Conservation (phyloP, 1,140 invertebrate genomes). For the Andrena cerasifolii region DNA sequence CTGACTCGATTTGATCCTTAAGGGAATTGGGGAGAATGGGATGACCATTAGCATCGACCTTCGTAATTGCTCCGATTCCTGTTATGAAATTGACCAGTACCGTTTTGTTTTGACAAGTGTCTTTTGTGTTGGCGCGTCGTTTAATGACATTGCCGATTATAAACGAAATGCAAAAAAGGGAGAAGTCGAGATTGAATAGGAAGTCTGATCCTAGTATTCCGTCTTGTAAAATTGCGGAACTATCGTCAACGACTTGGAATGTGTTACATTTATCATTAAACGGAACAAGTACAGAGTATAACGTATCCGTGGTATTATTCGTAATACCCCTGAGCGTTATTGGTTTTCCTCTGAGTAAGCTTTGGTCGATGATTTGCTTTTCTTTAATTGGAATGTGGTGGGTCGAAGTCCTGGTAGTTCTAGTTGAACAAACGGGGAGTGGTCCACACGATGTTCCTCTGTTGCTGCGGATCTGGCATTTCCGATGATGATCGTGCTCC, state of each 20-base stretch:
- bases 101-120: background rate
- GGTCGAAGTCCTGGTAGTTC: constrained; percentile 6
- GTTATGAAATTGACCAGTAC: constrained; percentile 9
- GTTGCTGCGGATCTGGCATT: background rate
- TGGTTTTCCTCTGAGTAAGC: background rate
- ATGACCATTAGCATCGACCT: constrained; percentile 1
- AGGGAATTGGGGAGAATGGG: constrained; percentile 4
- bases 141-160: constrained; percentile 8
- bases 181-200: background rate
- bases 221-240: background rate
- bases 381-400: constrained; percentile 11
- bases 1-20: constrained; percentile 2
- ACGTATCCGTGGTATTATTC: background rate
- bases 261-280: background rate
- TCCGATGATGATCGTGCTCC: background rate
- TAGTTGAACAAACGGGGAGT: constrained; percentile 24
- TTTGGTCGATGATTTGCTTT: background rate
- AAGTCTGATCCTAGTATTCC: constrained; percentile 2
- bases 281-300: background rate
- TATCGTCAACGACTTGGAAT: background rate
- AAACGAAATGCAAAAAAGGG: background rate
- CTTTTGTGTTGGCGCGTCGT: background rate
- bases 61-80: constrained; percentile 2
- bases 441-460: background rate
- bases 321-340: constrained; percentile 6